phyloP scores from a whole-genome alignment of 1,140 invertebrate species.

The Bombus ignitus region DNA sequence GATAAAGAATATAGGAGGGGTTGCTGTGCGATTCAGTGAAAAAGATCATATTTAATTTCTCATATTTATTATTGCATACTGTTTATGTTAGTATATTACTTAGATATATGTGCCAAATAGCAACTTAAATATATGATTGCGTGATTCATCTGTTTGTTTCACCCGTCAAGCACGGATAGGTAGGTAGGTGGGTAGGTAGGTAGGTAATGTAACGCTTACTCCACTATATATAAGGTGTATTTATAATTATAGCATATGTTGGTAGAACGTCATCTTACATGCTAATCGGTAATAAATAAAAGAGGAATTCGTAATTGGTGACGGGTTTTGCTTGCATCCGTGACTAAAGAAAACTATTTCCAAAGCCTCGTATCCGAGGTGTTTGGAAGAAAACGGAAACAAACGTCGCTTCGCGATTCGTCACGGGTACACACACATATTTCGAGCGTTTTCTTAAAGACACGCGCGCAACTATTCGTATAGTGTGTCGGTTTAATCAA shows the following conservation, averaged over 20 bases:
- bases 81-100: slow-evolving; percentile 84
- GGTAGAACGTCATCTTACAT: slow-evolving; percentile 82
- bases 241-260: slow-evolving; percentile 83
- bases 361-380: slow-evolving; percentile 29
- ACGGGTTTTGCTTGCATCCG: slow-evolving; percentile 72
- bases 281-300: slow-evolving; percentile 82
- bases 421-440: slow-evolving; percentile 62
- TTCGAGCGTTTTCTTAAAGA: slow-evolving; percentile 38
- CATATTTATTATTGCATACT: slow-evolving; percentile 84
- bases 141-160: slow-evolving; percentile 82
- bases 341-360: slow-evolving; percentile 58
- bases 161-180: slow-evolving; percentile 77
- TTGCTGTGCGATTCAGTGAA: slow-evolving; percentile 15
- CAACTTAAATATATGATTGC: slow-evolving; percentile 84
- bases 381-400: slow-evolving; percentile 49
- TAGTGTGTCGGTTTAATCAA: slow-evolving; percentile 66
- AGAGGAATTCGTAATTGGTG: slow-evolving; percentile 76
- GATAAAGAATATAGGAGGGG: not conserved
- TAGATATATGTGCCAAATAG: slow-evolving; percentile 83
- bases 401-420: slow-evolving; percentile 63
- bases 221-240: slow-evolving; percentile 82
- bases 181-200: slow-evolving; percentile 69
- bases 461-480: slow-evolving; percentile 58
- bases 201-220: slow-evolving; percentile 81
- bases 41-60: slow-evolving; percentile 71